Base-by-base conservation (phyloP, 2,888 invertebrate species). In the Caenorhabditis sp. region DNA sequence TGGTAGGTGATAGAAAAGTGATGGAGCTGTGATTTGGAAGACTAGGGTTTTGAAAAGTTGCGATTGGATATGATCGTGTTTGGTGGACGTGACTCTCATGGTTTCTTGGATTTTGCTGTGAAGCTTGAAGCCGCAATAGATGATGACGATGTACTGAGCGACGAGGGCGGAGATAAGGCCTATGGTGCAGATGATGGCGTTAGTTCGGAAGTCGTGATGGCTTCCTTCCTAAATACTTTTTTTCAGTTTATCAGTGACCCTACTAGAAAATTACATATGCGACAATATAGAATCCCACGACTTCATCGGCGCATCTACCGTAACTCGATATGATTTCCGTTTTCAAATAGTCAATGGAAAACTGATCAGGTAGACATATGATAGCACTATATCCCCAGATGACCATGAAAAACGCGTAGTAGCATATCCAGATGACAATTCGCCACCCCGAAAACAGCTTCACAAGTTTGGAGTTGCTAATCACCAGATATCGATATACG, bases 1-100 rank as follows among this genome's bases (percentile, higher is more conserved):
- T 2, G 40, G 51, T 9, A 24, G 5, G 11, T 51, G 51, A 24
- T 51, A 51, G 51, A 51, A 51, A 11, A 50, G 22, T 1, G 51
- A 51, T 22, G 51, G 51, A 24, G 51, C 51, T 20, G 51, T 51
- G 51, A 51, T 51, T 22, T 51, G 51, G 15, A 51, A 1, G 24
- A 51, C 51, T 1, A 51, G 51, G 2, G 51, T 51, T 13, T 51
- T 51, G 51, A 51, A 51, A 8, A 51, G 51, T 22, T 51, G 51
- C 9, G 13, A 22, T 22, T 51, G 51, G 15, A 51, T 6, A 3
- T 15, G 22, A 15, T 51, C 9, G 11, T 51, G 22, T 15, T 22
- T 51, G 22, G 2, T 5, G 2, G 51, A 51, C 2, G 51, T 51
- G 11, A 15, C 2, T 24, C 9, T 6, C 4, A 51, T 51, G 24